Conservation (phyloP, 2,797 vertebrate species). For the Setipinna tenuifilis region DNA sequence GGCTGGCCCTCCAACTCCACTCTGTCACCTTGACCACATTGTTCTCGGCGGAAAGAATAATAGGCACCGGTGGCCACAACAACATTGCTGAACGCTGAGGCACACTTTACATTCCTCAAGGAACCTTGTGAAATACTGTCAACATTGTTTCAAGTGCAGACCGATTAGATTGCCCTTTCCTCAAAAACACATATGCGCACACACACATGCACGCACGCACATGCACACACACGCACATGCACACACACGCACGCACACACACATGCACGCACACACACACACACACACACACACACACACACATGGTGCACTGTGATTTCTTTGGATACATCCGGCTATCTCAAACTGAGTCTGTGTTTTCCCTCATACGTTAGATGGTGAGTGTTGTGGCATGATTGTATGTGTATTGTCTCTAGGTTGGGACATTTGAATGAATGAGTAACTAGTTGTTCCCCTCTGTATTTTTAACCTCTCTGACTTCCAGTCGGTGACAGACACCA, state of each 20-base stretch:
- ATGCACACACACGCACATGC: not conserved
- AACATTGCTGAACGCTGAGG: not conserved
- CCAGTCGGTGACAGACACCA: too few relatives aligned
- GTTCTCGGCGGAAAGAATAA: conserved; percentile 18
- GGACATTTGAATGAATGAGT: conserved; percentile 9
- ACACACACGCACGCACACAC: not conserved
- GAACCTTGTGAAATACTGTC: conserved; percentile 13
- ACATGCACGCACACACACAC: not conserved
- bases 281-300: not conserved
- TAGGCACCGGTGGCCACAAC: not conserved
- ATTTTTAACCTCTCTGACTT: not conserved
- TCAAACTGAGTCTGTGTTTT: not conserved
- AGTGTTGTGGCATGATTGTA: not conserved
- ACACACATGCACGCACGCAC: not conserved
- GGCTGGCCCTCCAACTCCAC: not conserved
- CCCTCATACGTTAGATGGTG: not conserved
- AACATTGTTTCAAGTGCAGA: not conserved
- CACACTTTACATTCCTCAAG: conserved; percentile 14
- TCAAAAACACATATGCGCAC: not conserved
- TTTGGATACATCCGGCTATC: not conserved
- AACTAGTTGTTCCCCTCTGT: not conserved
- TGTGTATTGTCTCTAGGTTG: not conserved
- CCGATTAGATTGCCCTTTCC: not conserved
- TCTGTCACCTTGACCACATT: conserved; percentile 17
- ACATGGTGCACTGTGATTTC: not conserved